phyloP scores from a whole-genome alignment of 2,888 invertebrate species.

The Metallyticus violacea region DNA sequence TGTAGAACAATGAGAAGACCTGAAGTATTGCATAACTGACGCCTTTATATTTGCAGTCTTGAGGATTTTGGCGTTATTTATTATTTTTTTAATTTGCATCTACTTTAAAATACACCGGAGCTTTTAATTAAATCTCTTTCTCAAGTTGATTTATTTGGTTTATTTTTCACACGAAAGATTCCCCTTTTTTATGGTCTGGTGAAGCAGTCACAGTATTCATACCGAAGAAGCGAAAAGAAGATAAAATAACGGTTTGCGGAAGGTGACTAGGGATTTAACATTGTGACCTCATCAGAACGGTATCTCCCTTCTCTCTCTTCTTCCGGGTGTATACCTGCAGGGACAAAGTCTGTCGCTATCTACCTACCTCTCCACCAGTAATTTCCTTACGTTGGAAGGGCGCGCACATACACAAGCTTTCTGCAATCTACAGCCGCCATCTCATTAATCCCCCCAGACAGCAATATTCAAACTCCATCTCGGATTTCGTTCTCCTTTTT shows the following conservation, averaged over 20 bases:
- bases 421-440: neutral
- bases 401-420: neutral
- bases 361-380: neutral
- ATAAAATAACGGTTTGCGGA: neutral
- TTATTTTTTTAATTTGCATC: neutral
- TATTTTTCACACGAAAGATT: neutral
- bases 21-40: too few species aligned
- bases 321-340: neutral
- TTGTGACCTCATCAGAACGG: neutral
- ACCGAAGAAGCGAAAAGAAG: neutral
- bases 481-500: neutral
- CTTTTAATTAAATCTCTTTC: neutral
- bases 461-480: neutral
- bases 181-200: neutral
- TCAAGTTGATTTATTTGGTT: neutral
- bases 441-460: neutral
- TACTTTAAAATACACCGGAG: neutral
- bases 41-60: neutral
- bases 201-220: neutral
- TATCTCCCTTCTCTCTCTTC: neutral
- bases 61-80: neutral
- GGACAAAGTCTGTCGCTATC: too few species aligned
- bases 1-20: neutral
- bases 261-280: neutral
- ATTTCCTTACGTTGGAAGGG: neutral